Percentiles rank a stretch among this genome's conserved stretches.
Evolutionary conservation across 2,888 invertebrate species (phyloP).

Genomic region (Andrena minutula): DNA sequence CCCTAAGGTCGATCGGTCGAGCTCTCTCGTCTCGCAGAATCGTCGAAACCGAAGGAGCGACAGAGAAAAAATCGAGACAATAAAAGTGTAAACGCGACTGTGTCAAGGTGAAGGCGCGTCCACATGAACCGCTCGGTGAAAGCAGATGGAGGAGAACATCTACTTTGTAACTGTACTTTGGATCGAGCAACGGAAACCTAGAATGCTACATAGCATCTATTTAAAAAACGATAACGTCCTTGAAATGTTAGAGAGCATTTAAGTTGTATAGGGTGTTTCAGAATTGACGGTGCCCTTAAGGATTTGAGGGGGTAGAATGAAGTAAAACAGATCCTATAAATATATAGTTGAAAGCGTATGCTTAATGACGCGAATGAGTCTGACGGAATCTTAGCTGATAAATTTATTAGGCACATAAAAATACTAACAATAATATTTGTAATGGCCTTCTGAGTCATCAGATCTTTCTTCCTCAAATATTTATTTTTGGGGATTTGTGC

Average conservation of each 20-base stretch:
- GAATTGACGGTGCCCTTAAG: no score
- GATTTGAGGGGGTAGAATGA: no score
- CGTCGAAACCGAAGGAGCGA: conserved; percentile 12
- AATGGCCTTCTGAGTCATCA: no score
- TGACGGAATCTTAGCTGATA: no score
- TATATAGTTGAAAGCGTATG: no score
- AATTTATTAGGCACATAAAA: no score
- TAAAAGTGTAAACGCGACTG: conserved; percentile 69
- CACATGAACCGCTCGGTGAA: conserved; percentile 69
- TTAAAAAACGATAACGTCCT: not conserved
- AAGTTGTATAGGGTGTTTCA: no score
- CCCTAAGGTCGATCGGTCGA: not conserved
- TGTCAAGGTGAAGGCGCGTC: conserved; percentile 81
- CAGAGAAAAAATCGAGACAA: conserved; percentile 33
- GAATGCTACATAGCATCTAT: not conserved
- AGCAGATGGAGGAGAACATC: conserved; percentile 63
- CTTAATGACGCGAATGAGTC: no score
- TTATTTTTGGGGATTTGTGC: no score
- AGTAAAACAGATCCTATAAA: no score
- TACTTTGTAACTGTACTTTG: conserved; percentile 64
- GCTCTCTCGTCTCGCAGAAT: not conserved
- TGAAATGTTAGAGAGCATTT: not conserved
- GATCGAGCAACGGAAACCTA: conserved; percentile 36
- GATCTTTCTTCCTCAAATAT: no score
- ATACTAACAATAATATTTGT: no score